A percentile compares a stretch with the other conserved stretches of the same genome.
Conservation (phyloP, 2,113 vertebrate species). For the Anser cygnoides region DNA sequence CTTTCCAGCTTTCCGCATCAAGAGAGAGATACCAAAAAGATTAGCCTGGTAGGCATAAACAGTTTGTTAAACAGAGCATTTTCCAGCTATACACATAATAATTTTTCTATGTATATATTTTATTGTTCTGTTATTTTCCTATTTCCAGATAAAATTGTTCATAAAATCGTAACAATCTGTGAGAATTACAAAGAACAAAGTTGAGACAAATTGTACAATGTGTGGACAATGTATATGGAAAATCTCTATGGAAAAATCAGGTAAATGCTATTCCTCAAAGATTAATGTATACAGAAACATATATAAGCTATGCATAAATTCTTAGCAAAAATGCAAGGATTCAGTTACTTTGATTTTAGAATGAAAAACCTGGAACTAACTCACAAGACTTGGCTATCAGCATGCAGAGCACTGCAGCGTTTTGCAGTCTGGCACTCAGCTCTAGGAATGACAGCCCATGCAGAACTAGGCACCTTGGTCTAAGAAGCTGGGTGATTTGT, state of each 20-base stretch:
- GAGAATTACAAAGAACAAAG: neutral
- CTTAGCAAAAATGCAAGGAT: conserved; percentile 18
- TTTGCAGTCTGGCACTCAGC: neutral
- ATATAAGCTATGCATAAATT: conserved; percentile 26
- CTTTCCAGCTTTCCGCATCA: neutral
- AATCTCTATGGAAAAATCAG: conserved; percentile 22
- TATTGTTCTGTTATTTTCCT: neutral
- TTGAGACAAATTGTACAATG: neutral
- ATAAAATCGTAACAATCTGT: neutral
- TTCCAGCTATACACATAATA: neutral
- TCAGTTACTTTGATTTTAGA: conserved; percentile 40
- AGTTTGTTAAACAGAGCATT: neutral
- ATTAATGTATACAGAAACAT: neutral
- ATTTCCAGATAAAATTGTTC: neutral
- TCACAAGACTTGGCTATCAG: neutral
- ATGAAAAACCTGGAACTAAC: conserved; percentile 5
- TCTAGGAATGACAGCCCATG: neutral
- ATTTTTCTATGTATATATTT: neutral
- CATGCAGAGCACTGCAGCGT: neutral
- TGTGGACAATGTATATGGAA: conserved; percentile 45
- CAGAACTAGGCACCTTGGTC: neutral
- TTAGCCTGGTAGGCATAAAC: neutral
- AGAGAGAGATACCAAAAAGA: neutral
- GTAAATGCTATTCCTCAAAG: conserved; percentile 20
- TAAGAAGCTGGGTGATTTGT: neutral